A percentile compares a stretch with the other conserved stretches of the same genome.
These are phyloP conservation scores for Lytechinus pictus DNA, from an alignment of 35 echinoderm and acorn worm genomes.

Conservation along the genomic window DNA sequence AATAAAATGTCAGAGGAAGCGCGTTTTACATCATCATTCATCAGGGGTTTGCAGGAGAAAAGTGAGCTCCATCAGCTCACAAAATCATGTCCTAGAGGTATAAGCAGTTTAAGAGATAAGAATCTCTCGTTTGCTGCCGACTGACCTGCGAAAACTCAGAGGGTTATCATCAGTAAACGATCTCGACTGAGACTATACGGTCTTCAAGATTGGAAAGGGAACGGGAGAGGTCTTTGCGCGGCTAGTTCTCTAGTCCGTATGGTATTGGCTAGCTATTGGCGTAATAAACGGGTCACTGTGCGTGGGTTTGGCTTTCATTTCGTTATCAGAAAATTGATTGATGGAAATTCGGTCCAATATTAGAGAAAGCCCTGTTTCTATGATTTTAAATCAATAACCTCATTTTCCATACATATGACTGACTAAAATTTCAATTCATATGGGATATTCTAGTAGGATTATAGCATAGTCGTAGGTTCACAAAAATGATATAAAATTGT, in stretches of 20 bases:
- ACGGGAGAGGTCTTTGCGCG: neutral
- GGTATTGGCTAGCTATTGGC: neutral
- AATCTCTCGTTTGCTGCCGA: neutral
- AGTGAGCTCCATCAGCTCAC: neutral
- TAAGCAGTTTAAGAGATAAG: constrained; percentile 1
- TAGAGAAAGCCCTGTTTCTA: too few species aligned
- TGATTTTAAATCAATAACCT: too few species aligned
- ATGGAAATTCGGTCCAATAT: neutral
- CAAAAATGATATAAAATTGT: too few species aligned
- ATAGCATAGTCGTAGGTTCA: too few species aligned
- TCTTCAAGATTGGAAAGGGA: neutral
- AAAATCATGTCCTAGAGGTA: neutral
- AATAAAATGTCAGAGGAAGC: constrained; percentile 1
- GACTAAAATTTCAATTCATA: too few species aligned
- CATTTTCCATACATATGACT: too few species aligned
- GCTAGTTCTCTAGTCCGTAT: neutral
- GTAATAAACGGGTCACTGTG: neutral
- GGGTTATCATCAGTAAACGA: neutral
- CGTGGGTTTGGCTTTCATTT: neutral
- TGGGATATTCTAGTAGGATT: too few species aligned
- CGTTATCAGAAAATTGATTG: neutral
- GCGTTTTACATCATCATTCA: neutral
- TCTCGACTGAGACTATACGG: neutral
- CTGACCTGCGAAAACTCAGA: neutral
- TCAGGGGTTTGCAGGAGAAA: neutral